Evolutionary conservation across 2,113 vertebrate genomes (phyloP), one percentile per base, ranked within the genome.

Genomic region (Oreotragus oreotragus): DNA sequence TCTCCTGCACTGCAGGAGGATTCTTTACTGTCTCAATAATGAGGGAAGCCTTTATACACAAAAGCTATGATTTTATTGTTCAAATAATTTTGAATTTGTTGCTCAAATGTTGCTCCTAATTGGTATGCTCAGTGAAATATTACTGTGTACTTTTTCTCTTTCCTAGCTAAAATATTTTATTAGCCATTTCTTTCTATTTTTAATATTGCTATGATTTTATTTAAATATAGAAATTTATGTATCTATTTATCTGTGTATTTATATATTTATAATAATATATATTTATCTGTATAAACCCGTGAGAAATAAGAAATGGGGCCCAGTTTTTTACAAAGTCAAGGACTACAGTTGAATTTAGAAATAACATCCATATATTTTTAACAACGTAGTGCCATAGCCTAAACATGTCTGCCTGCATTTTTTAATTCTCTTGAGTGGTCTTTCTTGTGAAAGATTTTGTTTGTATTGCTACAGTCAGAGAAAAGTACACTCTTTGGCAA

Each of bases 381-480:
- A 98, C 96, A 92, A 91, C 77, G 27, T 30, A 97, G 83, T 58
- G 93, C 70, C 49, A 27, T 98, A 98, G 98, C 97, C 97, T 98
- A 98, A 98, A 98, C 98, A 98, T 98, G 97, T 98, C 98, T 98
- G 96, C 97, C 97, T 96, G 66, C 97, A 98, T 98, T 98, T 98
- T 98, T 98, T 85, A 98, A 98, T 98, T 98, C 94, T 98, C 92
- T 94, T 98, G 98, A 98, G 98, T 97, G 97, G 96, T 84, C 96
- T 98, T 98, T 97, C 97, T 98, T 98, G 95, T 98, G 97, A 98
- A 98, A 98, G 87, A 87, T 98, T 98, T 98, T 98, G 97, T 98
- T 99, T 98, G 97, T 98, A 97, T 98, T 98, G 91, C 94, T 97
- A 77, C 47, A 98, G 84, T 97, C 94, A 91, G 90, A 96, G 60